Conservation (phyloP, 2,888 invertebrate genomes). For the Caprella mutica region DNA sequence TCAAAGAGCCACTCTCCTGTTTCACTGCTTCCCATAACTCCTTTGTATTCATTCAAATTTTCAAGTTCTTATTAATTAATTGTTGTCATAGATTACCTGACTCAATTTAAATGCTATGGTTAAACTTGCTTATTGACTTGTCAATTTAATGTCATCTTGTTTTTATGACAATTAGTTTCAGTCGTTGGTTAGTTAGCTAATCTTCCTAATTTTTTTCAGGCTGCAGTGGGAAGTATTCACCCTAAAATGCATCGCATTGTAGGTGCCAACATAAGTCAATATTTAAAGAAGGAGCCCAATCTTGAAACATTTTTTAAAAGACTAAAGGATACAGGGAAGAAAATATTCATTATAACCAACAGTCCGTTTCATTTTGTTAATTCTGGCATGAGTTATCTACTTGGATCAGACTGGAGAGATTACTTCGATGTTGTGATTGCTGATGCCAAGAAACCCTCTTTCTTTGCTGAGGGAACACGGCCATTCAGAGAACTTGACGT, state of each 20-base stretch:
- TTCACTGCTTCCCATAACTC: no score
- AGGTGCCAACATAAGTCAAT: constrained; percentile 65
- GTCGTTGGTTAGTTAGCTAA: no score
- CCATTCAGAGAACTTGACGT: constrained; percentile 82
- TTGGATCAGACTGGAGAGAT: constrained; percentile 77
- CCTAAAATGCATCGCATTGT: constrained; percentile 81
- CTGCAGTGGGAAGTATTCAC: constrained; percentile 74
- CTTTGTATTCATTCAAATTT: no score
- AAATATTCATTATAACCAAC: constrained; percentile 89
- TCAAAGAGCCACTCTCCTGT: no score
- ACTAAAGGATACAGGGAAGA: constrained; percentile 62
- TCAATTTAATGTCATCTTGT: no score
- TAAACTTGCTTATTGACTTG: no score
- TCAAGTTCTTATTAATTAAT: no score
- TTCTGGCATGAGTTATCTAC: constrained; percentile 74
- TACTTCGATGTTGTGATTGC: constrained; percentile 90
- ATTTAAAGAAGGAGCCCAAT: constrained; percentile 62
- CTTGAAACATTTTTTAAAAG: constrained; percentile 63
- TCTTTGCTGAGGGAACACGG: constrained; percentile 83
- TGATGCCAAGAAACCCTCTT: constrained; percentile 88
- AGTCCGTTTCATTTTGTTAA: constrained; percentile 89
- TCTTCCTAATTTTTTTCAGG: constrained; percentile 47
- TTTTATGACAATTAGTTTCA: no score
- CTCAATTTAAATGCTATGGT: no score
- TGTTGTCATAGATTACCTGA: no score